These are phyloP conservation scores for Homalodisca vitripennis DNA, from an alignment of 1,140 invertebrate genomes.

Conservation along the genomic window DNA sequence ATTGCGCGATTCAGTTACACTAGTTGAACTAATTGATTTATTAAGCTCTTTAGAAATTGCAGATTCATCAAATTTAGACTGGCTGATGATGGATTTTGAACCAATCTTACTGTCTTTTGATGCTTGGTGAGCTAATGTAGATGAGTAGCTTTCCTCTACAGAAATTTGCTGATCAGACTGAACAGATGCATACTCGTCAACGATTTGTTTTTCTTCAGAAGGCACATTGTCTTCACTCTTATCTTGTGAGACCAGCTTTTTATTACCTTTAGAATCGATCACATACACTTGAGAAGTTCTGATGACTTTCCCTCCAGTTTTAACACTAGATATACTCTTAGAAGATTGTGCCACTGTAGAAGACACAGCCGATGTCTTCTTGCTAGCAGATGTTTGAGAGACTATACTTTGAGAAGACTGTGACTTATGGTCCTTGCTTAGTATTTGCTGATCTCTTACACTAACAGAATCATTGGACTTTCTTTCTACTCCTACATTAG, in stretches of 20 bases:
- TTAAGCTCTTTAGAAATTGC: neutral
- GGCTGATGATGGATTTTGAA: neutral
- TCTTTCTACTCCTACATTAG: neutral
- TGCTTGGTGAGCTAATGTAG: neutral
- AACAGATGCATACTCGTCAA: neutral
- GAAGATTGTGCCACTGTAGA: slow-evolving; percentile 18
- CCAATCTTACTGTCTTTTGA: neutral
- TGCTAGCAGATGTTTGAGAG: neutral
- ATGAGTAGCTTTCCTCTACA: slow-evolving; percentile 6
- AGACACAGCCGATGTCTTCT: neutral
- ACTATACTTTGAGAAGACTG: slow-evolving; percentile 10
- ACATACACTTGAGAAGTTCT: slow-evolving; percentile 26
- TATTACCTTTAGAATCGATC: slow-evolving; percentile 20
- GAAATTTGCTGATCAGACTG: slow-evolving; percentile 8
- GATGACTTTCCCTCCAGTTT: slow-evolving; percentile 20
- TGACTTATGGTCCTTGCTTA: neutral
- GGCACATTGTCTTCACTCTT: slow-evolving; percentile 13
- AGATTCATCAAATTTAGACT: neutral
- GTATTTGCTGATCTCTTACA: neutral
- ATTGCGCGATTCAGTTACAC: neutral
- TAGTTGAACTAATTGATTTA: neutral
- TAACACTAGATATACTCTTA: slow-evolving; percentile 19
- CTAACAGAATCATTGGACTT: neutral
- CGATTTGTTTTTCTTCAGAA: neutral
- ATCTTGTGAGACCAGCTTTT: slow-evolving; percentile 23